Base-by-base conservation (phyloP, 2,113 vertebrate genomes). In the Sitta europaea region DNA sequence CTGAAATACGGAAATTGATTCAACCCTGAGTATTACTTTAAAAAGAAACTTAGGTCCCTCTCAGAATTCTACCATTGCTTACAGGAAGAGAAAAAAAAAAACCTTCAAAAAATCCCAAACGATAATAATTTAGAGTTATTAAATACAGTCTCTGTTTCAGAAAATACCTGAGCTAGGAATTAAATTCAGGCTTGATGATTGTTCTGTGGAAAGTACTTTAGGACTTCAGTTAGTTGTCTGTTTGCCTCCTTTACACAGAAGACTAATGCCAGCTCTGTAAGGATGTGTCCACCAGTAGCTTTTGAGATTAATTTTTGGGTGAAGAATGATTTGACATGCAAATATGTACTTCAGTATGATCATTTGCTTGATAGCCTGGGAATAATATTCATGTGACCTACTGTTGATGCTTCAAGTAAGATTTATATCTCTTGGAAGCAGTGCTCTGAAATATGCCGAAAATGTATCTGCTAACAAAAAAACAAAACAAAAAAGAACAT, bases 401-500 rank as follows among this genome's bases (percentile, higher is more conserved):
- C 40, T 54, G n/a, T 55, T 68, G 71, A 15, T 79, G 53, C 18
- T 83, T 86, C 15, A 40, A 88, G 55, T 90, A 68, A 88, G 40
- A 83, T 96, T 76, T 90, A 24, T 73, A 53, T 79, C n/a, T 87
- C 16, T 79, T 80, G 55, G 63, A 92, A 90, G 29, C 70, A 80
- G 24, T 47, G 27, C 42, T 90, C 19, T 66, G 84, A 92, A 91
- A 71, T 77, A 70, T 14, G 47, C 22, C 89, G 20, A 58, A 91
- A 91, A 63, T 75, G 48, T 33, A 63, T 33, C 24, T 48, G 21
- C 43, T 85, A 42, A 59, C 62, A 75, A 81, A 51, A 66, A 38
- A 66, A n/a, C n/a, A n/a, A n/a, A n/a, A n/a, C n/a, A 36, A 25
- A 23, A 45, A 28, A 2, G 1, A 50, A 13, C 1, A 1, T 11